Evolutionary conservation across 37 sponge, comb jelly and placozoan species (phyloP).

Genomic region (Hormiphora californensis): DNA sequence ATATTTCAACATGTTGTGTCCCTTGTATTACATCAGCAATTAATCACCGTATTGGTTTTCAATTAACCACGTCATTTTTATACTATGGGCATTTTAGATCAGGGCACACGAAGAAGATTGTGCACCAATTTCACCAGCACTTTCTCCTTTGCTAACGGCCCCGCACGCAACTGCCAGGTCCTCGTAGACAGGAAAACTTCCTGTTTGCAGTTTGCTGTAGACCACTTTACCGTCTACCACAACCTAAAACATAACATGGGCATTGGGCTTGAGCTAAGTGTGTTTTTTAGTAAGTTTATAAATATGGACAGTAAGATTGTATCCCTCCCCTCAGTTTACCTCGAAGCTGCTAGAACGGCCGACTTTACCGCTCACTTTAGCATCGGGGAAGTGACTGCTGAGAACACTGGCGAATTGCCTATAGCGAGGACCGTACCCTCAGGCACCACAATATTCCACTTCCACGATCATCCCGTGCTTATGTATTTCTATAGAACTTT

Average conservation of each 20-base stretch:
- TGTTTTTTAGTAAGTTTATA: too few species aligned
- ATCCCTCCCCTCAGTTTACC: too few species aligned
- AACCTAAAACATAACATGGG: too few species aligned
- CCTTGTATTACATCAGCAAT: too few species aligned
- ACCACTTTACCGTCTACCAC: slow-evolving; percentile 2
- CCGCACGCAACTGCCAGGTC: background rate
- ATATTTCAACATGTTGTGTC: too few species aligned
- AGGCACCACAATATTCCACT: slow-evolving; percentile 44
- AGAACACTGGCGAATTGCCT: background rate
- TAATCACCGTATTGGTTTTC: too few species aligned
- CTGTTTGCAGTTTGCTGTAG: slow-evolving; percentile 38
- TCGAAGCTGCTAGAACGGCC: slow-evolving; percentile 19
- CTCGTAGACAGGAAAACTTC: background rate
- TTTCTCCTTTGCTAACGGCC: background rate
- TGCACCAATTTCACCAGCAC: background rate
- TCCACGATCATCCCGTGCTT: slow-evolving; percentile 12
- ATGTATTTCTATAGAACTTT: background rate
- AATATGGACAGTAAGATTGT: too few species aligned
- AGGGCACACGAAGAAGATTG: background rate
- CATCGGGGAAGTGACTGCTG: background rate
- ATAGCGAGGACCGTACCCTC: slow-evolving; percentile 25
- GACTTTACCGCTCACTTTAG: background rate
- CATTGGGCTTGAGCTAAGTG: too few species aligned
- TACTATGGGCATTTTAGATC: too few species aligned
- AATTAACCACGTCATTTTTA: too few species aligned